Evolutionary conservation across 2,888 invertebrate genomes (phyloP).

Genomic region (Archaeoteleia sp.): DNA sequence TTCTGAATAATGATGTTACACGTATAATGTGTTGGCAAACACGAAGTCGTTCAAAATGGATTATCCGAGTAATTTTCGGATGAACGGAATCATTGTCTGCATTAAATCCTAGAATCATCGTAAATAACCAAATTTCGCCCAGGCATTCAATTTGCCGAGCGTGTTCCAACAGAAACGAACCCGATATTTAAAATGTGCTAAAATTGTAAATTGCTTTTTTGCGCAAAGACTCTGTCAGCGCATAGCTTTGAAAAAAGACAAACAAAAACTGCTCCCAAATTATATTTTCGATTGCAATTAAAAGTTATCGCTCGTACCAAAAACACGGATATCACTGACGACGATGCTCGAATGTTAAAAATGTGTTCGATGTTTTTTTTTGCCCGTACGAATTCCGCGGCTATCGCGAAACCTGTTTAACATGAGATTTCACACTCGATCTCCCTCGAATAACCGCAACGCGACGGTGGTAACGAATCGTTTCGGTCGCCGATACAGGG

Average conservation of each 20-base stretch:
- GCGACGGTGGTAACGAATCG: conserved; percentile 53
- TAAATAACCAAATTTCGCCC: too few relatives aligned
- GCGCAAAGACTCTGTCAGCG: too few relatives aligned
- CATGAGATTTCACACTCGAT: conserved; percentile 55
- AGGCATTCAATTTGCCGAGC: too few relatives aligned
- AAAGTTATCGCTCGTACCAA: conserved; percentile 31
- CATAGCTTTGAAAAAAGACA: too few relatives aligned
- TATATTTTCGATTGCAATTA: conserved; percentile 41
- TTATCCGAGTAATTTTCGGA: background rate
- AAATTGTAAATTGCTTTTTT: too few relatives aligned
- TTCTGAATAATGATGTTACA: conserved; percentile 32
- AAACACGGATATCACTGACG: conserved; percentile 7
- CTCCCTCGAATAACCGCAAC: conserved; percentile 52
- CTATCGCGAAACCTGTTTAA: conserved; percentile 52
- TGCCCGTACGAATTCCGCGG: conserved; percentile 47
- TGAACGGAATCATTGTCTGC: too few relatives aligned
- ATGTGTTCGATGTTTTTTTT: conserved; percentile 25
- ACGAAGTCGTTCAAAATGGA: conserved; percentile 6
- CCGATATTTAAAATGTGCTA: too few relatives aligned
- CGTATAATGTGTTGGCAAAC: background rate
- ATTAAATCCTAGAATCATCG: too few relatives aligned
- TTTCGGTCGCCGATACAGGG: conserved; percentile 44
- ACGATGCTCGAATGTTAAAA: conserved; percentile 34
- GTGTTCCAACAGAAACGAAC: too few relatives aligned
- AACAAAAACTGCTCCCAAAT: conserved; percentile 23